Percentiles rank a stretch among this genome's conserved stretches.
Evolutionary conservation across 2,888 invertebrate genomes (phyloP).

Genomic region (Caenorhabditis panamensis): DNA sequence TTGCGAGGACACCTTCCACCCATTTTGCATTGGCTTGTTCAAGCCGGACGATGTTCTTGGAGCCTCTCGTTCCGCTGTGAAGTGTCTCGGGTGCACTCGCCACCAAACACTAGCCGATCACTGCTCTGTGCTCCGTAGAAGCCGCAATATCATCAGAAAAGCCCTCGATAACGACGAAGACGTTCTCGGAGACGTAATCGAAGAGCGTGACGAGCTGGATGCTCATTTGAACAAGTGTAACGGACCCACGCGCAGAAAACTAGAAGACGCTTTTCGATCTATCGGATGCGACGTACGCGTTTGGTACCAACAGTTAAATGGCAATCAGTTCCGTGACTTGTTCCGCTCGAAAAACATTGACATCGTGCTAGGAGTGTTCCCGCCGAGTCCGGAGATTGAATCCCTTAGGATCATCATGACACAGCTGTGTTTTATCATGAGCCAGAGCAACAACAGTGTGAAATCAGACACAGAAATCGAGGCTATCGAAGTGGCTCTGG

Average conservation of each 20-base stretch:
- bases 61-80: no score
- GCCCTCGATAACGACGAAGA: not conserved
- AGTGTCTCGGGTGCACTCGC: not conserved
- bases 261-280: not conserved
- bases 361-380: not conserved
- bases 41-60: no score
- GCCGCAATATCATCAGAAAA: not conserved
- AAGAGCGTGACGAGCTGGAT: not conserved
- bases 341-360: not conserved
- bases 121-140: not conserved
- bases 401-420: not conserved
- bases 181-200: not conserved
- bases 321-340: slow-evolving; percentile 1
- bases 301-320: slow-evolving; percentile 20
- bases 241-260: not conserved
- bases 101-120: not conserved
- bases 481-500: not conserved
- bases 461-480: not conserved
- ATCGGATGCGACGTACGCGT: slow-evolving; percentile 14
- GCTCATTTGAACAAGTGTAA: not conserved
- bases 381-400: not conserved
- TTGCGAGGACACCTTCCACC: not conserved
- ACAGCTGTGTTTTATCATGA: not conserved
- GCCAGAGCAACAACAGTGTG: not conserved
- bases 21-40: no score